Conservation (phyloP, 2,888 invertebrate species). For the Tethea ocularis region DNA sequence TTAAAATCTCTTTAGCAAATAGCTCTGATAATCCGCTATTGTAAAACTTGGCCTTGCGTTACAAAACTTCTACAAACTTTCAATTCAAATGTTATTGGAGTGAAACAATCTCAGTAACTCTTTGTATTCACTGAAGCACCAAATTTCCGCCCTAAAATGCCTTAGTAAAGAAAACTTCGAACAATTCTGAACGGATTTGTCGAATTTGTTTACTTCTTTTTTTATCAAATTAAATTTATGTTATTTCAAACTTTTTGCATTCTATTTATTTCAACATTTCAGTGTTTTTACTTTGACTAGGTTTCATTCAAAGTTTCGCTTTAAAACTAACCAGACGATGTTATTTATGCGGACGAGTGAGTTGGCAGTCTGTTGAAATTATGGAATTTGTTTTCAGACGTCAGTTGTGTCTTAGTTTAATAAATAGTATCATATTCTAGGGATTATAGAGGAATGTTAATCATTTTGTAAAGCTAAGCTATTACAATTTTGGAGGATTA, state of each 20-base stretch:
- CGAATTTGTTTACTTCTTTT: background rate
- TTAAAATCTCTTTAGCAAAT: constrained; percentile 20
- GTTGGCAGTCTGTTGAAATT: background rate
- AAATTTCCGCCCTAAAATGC: constrained; percentile 17
- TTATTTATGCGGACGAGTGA: background rate
- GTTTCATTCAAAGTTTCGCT: background rate
- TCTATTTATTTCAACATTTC: background rate
- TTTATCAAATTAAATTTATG: background rate
- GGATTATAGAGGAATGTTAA: background rate
- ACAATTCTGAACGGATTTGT: background rate
- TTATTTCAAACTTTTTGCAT: background rate
- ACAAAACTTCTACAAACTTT: constrained; percentile 25
- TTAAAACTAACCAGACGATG: background rate
- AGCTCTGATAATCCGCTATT: constrained; percentile 12
- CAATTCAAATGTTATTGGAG: constrained; percentile 33
- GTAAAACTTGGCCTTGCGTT: constrained; percentile 5
- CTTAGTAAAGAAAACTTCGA: constrained; percentile 9
- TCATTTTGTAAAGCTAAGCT: background rate
- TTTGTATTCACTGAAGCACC: constrained; percentile 19
- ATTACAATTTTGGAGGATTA: no score
- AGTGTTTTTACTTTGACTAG: background rate
- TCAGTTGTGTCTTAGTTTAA: background rate
- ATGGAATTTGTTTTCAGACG: background rate
- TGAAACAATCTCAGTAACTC: constrained; percentile 30
- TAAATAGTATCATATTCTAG: background rate